Percentiles rank a stretch among this genome's conserved stretches.
Evolutionary conservation across 2,113 vertebrate genomes (phyloP).

Genomic region (Erythrolamprus reginae): DNA sequence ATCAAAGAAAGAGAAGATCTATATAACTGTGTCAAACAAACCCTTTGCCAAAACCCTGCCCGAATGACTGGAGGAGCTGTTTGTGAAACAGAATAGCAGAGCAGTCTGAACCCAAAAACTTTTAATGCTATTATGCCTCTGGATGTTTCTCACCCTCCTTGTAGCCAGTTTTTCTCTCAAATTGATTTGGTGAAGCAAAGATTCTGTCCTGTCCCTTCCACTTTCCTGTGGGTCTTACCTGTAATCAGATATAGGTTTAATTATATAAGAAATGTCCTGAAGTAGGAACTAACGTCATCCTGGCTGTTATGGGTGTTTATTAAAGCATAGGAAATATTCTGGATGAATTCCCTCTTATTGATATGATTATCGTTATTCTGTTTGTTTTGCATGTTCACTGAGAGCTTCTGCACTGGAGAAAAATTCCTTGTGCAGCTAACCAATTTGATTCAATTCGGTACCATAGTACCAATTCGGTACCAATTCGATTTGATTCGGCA

Average conservation of each 20-base stretch:
- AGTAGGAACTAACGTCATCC: neutral
- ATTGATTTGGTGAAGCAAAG: neutral
- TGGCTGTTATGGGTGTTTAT: neutral
- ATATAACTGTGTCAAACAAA: neutral
- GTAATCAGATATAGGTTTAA: neutral
- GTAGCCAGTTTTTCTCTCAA: neutral
- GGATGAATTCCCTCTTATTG: neutral
- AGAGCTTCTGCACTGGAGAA: neutral
- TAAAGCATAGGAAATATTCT: neutral
- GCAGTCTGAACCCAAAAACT: neutral
- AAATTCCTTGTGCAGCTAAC: neutral
- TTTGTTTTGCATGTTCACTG: neutral
- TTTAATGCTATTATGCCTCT: neutral
- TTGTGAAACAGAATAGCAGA: neutral
- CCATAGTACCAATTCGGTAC: no score
- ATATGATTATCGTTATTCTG: neutral
- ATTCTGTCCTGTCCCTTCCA: neutral
- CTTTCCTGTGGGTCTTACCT: neutral
- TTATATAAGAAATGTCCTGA: neutral
- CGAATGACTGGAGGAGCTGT: neutral
- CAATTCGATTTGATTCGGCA: no score
- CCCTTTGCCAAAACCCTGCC: neutral
- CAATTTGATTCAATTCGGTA: neutral
- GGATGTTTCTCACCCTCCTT: neutral
- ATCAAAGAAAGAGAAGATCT: neutral